Evolutionary conservation across 1,140 invertebrate species (phyloP).

Genomic region (Dinoponera quadriceps): DNA sequence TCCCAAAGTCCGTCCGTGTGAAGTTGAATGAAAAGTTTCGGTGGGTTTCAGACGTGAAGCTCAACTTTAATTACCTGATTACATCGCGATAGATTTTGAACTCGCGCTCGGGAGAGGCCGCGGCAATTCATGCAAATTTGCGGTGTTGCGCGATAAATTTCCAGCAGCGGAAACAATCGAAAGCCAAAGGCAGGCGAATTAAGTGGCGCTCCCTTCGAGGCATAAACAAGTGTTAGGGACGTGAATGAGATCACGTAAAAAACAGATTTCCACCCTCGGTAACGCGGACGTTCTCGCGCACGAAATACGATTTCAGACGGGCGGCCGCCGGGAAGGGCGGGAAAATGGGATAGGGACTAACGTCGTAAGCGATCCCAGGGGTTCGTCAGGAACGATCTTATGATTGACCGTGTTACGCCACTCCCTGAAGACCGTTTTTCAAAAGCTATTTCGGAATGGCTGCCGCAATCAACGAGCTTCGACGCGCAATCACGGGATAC

Average conservation of each 20-base stretch:
- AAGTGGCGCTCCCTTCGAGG: conserved; percentile 71
- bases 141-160: conserved; percentile 35
- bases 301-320: conserved; percentile 78
- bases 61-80: conserved; percentile 10
- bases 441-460: conserved; percentile 53
- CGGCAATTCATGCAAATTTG: conserved; percentile 25
- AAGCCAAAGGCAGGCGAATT: conserved; percentile 50
- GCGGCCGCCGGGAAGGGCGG: conserved; percentile 71
- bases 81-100: neutral
- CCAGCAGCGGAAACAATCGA: conserved; percentile 45
- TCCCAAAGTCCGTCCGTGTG: too few relatives aligned
- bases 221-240: conserved; percentile 77
- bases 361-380: conserved; percentile 82
- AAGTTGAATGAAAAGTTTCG: neutral
- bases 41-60: neutral
- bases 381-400: conserved; percentile 83
- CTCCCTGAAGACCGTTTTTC: conserved; percentile 82
- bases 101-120: neutral
- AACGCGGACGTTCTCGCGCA: conserved; percentile 62
- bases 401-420: conserved; percentile 85
- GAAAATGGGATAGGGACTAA: conserved; percentile 70
- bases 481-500: neutral
- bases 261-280: conserved; percentile 82
- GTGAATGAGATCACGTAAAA: conserved; percentile 83
- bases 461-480: conserved; percentile 13